Evolutionary conservation across 2,113 vertebrate genomes (phyloP).

Genomic region (Typhlomys cinereus): DNA sequence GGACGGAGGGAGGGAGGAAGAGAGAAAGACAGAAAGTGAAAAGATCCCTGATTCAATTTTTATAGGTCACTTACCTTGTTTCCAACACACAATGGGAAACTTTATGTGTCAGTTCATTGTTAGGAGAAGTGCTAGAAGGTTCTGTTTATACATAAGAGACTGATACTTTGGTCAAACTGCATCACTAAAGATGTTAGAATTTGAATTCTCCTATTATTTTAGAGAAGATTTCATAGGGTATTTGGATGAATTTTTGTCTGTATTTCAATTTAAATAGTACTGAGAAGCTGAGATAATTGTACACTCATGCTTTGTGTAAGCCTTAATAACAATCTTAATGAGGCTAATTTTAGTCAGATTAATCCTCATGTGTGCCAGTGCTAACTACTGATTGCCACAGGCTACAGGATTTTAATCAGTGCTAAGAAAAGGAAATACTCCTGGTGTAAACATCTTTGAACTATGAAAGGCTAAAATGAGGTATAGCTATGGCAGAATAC

Average conservation of each 20-base stretch:
- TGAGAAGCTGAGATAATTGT: constrained; percentile 83
- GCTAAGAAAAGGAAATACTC: constrained; percentile 76
- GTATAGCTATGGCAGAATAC: not conserved
- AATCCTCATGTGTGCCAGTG: constrained; percentile 82
- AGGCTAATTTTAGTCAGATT: constrained; percentile 85
- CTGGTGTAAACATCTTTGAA: constrained; percentile 76
- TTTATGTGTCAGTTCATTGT: not conserved
- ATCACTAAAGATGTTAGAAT: constrained; percentile 11
- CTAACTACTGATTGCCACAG: constrained; percentile 77
- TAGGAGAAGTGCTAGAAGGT: not conserved
- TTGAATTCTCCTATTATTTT: constrained; percentile 45
- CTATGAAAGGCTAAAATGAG: constrained; percentile 46
- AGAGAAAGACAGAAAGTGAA: not conserved
- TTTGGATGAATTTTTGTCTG: constrained; percentile 74
- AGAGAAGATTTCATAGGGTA: constrained; percentile 22
- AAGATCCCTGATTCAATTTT: constrained; percentile 6
- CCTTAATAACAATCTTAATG: constrained; percentile 85
- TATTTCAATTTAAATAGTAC: constrained; percentile 82
- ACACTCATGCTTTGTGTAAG: constrained; percentile 82
- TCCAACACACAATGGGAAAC: not conserved
- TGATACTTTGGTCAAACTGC: not conserved
- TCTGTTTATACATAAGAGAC: not conserved
- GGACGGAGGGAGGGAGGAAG: not conserved
- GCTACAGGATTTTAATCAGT: constrained; percentile 79
- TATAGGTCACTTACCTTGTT: not conserved